phyloP scores from a whole-genome alignment of 2,113 vertebrate genomes.

The Bujurquina vittata region DNA sequence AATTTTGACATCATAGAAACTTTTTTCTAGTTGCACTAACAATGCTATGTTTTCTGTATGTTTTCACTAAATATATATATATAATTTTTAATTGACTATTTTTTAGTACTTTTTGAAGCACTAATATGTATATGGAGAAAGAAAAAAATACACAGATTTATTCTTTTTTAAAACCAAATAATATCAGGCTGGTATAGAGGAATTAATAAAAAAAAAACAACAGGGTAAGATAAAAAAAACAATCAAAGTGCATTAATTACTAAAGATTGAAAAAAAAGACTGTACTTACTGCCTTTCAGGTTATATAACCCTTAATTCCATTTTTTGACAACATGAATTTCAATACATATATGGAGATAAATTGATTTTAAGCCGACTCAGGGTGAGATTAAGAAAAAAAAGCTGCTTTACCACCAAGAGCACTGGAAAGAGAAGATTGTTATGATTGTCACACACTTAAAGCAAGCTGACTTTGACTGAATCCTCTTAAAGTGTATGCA shows the following conservation, averaged over 20 bases:
- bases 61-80: not conserved
- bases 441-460: slow-evolving; percentile 5
- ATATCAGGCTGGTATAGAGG: not conserved
- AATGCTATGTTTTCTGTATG: not conserved
- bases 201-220: not conserved
- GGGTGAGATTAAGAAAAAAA: not conserved
- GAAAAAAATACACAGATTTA: not conserved
- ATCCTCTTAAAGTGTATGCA: not conserved
- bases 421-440: not conserved
- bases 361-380: not conserved
- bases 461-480: not conserved
- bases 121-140: not conserved
- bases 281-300: not conserved
- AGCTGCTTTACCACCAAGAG: not conserved
- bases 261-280: not conserved
- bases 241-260: not conserved
- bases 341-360: not conserved
- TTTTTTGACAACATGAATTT: not conserved
- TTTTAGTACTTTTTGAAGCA: not conserved
- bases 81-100: not conserved
- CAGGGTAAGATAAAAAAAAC: not conserved
- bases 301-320: not conserved
- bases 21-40: not conserved
- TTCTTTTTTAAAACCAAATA: not conserved
- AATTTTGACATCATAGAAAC: not conserved